Conservation (phyloP, 1,140 invertebrate genomes). For the Aphis craccivora region DNA sequence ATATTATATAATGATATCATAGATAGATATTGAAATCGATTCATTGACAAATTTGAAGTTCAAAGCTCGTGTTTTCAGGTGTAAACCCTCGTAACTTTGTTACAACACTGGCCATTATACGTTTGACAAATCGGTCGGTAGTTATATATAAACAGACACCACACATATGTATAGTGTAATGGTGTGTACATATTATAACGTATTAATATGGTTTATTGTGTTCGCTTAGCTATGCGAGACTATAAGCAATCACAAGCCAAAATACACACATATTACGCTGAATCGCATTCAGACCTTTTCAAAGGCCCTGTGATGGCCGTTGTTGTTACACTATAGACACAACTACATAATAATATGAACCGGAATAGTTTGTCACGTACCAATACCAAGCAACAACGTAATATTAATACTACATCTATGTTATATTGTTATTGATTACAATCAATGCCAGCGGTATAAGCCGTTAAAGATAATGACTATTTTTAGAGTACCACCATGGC, state of each 20-base stretch:
- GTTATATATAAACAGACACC: not conserved
- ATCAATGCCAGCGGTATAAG: not conserved
- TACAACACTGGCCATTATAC: not conserved
- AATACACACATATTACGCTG: not conserved
- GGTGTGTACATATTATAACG: not conserved
- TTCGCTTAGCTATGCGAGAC: not conserved
- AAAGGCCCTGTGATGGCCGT: not conserved
- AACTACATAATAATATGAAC: not conserved
- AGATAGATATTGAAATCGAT: too few species aligned
- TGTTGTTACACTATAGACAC: not conserved
- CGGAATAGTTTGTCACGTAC: not conserved
- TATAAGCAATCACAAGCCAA: not conserved
- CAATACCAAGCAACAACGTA: not conserved
- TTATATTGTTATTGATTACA: not conserved
- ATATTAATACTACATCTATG: not conserved
- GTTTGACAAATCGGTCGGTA: not conserved
- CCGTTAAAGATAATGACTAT: too few species aligned
- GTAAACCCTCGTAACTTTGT: not conserved
- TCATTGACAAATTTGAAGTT: not conserved
- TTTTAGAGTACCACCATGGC: too few species aligned
- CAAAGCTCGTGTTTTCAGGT: not conserved
- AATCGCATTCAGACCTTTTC: not conserved
- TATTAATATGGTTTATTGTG: not conserved
- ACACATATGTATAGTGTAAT: not conserved
- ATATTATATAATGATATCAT: too few species aligned